phyloP scores from a whole-genome alignment of 2,113 vertebrate genomes.

The Serinus canaria region DNA sequence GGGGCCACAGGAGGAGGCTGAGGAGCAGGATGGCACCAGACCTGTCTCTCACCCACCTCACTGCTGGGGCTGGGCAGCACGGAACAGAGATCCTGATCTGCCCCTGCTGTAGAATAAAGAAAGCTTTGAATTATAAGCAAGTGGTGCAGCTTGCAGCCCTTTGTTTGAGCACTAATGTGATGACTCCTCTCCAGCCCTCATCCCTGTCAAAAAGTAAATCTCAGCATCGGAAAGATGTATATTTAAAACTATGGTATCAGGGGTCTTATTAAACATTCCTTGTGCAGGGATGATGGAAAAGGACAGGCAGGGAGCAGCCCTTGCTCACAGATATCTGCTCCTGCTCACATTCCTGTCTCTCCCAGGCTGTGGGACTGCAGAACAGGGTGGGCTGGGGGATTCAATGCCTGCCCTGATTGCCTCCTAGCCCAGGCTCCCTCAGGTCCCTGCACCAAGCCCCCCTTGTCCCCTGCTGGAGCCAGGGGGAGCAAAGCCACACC shows the following conservation, averaged over 20 bases:
- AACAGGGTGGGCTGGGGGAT: fast-evolving
- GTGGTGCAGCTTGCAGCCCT: neutral
- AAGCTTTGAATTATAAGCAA: conserved; percentile 15
- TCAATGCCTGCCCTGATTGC: fast-evolving
- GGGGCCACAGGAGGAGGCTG: neutral
- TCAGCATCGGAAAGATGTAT: neutral
- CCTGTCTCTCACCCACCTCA: neutral
- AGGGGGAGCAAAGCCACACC: neutral
- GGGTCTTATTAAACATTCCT: neutral
- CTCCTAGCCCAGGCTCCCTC: neutral
- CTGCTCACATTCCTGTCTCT: neutral
- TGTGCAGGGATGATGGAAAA: neutral
- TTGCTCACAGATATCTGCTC: neutral
- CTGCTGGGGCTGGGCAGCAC: neutral
- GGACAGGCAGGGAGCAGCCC: neutral
- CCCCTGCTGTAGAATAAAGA: neutral
- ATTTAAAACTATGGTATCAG: neutral
- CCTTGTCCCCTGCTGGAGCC: neutral
- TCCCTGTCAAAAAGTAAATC: conserved; percentile 37
- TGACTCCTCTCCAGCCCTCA: conserved; percentile 13
- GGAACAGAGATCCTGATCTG: neutral
- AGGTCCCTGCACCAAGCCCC: neutral
- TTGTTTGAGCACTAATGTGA: neutral
- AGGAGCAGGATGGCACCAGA: neutral
- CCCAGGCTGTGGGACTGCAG: neutral